These are phyloP conservation scores for Hydropsyche tenuis DNA, from an alignment of 1,140 invertebrate species.

Conservation along the genomic window DNA sequence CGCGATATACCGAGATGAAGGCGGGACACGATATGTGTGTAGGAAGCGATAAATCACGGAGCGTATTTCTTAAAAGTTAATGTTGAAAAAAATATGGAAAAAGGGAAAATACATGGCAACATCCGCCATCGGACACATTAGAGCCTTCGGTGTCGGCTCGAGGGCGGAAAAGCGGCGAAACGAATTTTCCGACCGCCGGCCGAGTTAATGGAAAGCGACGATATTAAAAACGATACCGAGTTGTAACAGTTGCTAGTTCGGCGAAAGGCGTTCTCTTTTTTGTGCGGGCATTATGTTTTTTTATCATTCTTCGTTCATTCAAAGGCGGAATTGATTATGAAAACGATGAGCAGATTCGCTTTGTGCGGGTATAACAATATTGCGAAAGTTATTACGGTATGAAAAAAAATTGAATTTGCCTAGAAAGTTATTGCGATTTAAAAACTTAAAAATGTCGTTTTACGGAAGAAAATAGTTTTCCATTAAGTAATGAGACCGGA, in stretches of 20 bases:
- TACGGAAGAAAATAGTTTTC: no score
- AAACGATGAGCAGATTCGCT: no score
- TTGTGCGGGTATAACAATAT: no score
- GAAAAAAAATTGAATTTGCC: no score
- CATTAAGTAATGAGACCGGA: no score
- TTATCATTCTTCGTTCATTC: no score
- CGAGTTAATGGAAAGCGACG: constrained; percentile 13
- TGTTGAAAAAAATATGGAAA: constrained; percentile 15
- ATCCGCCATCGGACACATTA: constrained; percentile 19
- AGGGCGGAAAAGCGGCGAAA: constrained; percentile 8
- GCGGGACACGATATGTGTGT: background rate
- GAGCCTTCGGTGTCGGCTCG: constrained; percentile 11
- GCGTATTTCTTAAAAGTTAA: constrained; percentile 29
- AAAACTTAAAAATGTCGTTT: no score
- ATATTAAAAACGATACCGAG: background rate
- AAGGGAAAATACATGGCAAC: background rate
- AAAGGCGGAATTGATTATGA: no score
- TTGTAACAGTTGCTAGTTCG: constrained; percentile 1
- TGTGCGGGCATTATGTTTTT: no score
- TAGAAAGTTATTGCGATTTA: no score
- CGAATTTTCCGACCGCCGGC: constrained; percentile 4
- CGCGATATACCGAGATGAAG: background rate
- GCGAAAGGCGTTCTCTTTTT: no score
- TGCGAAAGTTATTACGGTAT: no score
- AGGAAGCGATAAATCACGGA: constrained; percentile 23